Base-by-base conservation (phyloP, 2,888 invertebrate species). In the Caenorhabditis afra region DNA sequence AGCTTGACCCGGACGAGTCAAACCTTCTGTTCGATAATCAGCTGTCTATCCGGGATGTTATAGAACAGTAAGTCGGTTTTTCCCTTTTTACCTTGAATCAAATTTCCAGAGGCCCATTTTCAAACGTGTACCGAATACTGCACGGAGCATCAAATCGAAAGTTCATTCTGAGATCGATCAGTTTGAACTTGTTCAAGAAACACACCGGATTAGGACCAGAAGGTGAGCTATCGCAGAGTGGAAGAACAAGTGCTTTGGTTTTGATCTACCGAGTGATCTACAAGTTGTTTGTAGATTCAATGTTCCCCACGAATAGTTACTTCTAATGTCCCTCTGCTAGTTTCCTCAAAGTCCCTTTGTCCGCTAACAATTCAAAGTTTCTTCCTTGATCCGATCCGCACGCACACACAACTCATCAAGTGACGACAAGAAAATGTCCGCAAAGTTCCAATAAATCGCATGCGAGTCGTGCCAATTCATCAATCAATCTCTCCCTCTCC, bases 391-490 rank as follows among this genome's bases (percentile, higher is more conserved):
- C 45, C 29, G 22, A 41, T 57, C 29, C 41, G 39, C 41, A 16
- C 37, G n/a, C n/a, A n/a, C n/a, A n/a, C 29, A 29, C 52, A 53
- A 4, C 7, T 67, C 35, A 35, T n/a, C 41, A 18, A 39, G 16
- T 61, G 61, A 47, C 61, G 59, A 49, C 29, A 23, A 57, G 29
- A 59, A 67, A 55, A 55, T 70, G 70, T 47, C 70, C 61, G 44
- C 58, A 65, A 61, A 97, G 97, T 91, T 94, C 97, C 57, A 53
- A 50, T 47, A 20, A 47, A 47, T 50, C 41, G 45, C 55, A 53
- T 41, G 47, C 57, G 44, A 50, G 29, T 29, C 29, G 29, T 73
- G 50, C 50, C 73, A 73, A 73, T 73, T 73, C 73, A 73, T 73
- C 73, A 73, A 71, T 71, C 71, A 97, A 97, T 71, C 93, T 96